Evolutionary conservation across 1,140 invertebrate species (phyloP), one percentile per base, ranked within the genome.

Genomic region (Hypsibius dujardini): DNA sequence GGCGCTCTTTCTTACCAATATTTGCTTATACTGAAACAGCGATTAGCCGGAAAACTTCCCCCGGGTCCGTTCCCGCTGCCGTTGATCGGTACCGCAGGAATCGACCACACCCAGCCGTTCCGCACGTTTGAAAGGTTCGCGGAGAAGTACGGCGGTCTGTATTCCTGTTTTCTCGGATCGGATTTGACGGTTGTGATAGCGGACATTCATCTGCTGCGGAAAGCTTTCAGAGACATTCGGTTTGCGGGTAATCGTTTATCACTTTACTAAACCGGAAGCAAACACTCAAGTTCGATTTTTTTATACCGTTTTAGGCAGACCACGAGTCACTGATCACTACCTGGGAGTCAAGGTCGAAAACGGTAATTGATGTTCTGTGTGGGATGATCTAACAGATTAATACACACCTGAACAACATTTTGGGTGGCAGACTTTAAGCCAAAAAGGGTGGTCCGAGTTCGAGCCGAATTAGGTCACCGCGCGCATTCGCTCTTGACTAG

Each of bases 171-270:
- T 45, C 82, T 92, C 1, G 90, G 90, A 46, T 86, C 84, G 72
- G 87, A 92, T 75, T 80, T 90, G 2, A 85, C 89, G 7, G 86
- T 93, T 15, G 88, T 93, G 2, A 80, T 93, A 72, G 89, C 87
- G 79, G 90, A 93, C 80, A 87, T 89, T 77, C 85, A 86, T 75
- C 81, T 86, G 75, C 90, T 94, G 73, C 82, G 89, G 70, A 87
- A 92, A 76, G 85, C 88, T 40, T 93, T 94, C 78, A 82, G 87
- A 0, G 84, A 85, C 28, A 87, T 90, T 75, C 88, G 90, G 75
- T 90, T 92, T 80, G 88, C 87, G 72, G 90, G 28, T 28, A 28
- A 28, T 28, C 28, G 28, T 28, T 28, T 28, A 28, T 28, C 28
- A 28, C 28, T 28, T 28, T 28, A 28, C 28, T 28, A 28, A 28